phyloP scores from a whole-genome alignment of 2,797 vertebrate genomes.

The Sitta carolinensis region DNA sequence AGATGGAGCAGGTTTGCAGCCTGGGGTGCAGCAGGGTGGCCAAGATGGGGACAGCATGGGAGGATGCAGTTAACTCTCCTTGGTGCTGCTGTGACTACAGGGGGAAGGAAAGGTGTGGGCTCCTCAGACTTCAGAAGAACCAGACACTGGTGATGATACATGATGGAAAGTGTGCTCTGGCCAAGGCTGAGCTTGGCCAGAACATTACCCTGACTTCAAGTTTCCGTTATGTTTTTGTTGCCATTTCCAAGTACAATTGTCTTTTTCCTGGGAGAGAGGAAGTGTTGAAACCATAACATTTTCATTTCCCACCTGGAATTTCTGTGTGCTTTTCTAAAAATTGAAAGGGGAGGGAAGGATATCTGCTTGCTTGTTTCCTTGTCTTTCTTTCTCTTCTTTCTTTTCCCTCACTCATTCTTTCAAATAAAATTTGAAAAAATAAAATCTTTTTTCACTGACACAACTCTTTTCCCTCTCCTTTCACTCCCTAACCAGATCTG shows the following conservation, averaged over 20 bases:
- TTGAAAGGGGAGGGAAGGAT: neutral
- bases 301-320: neutral
- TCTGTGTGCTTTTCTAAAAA: neutral
- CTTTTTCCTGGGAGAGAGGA: neutral
- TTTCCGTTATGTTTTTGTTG: neutral
- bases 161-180: neutral
- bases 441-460: neutral
- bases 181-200: neutral
- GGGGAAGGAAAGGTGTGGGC: neutral
- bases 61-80: rapidly evolving
- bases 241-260: slow-evolving; percentile 5
- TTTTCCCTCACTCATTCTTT: neutral
- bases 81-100: neutral
- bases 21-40: neutral
- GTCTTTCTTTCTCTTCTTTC: neutral
- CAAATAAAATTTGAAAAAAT: neutral
- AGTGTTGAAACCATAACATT: neutral
- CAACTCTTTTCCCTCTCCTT: neutral
- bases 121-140: neutral
- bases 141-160: neutral
- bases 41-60: rapidly evolving
- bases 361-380: neutral
- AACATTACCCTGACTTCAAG: neutral
- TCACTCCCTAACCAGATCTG: neutral
- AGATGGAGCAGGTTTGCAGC: rapidly evolving